These are phyloP conservation scores for Balanococcus diminutus DNA, from an alignment of 2,888 invertebrate species.

Conservation along the genomic window DNA sequence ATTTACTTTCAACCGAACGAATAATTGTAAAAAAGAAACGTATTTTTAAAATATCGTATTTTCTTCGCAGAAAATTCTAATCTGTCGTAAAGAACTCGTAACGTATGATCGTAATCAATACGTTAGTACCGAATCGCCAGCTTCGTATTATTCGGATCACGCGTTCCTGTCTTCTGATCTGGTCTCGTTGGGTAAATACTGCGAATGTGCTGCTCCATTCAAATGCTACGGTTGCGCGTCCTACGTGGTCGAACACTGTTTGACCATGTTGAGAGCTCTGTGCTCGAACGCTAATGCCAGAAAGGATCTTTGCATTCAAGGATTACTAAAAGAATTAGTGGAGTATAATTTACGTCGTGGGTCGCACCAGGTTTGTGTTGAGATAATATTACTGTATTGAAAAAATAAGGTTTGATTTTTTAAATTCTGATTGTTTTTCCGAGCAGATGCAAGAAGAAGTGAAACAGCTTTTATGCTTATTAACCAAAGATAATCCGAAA, in stretches of 20 bases:
- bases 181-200: slow-evolving; percentile 55
- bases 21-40: no score
- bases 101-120: slow-evolving; percentile 87
- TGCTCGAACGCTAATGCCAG: slow-evolving; percentile 80
- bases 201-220: slow-evolving; percentile 54
- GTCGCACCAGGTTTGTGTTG: slow-evolving; percentile 69
- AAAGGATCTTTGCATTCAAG: slow-evolving; percentile 78
- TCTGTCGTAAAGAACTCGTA: slow-evolving; percentile 87
- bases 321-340: slow-evolving; percentile 86
- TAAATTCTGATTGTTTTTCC: neutral
- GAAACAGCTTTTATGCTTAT: slow-evolving; percentile 81
- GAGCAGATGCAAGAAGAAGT: slow-evolving; percentile 85
- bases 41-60: no score
- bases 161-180: slow-evolving; percentile 21
- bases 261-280: slow-evolving; percentile 86
- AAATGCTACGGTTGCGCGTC: slow-evolving; percentile 88
- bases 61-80: slow-evolving; percentile 77
- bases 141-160: slow-evolving; percentile 58
- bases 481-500: slow-evolving; percentile 83
- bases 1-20: neutral
- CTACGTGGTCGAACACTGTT: slow-evolving; percentile 91
- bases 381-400: neutral
- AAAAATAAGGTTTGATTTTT: no score
- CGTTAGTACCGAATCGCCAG: slow-evolving; percentile 62
- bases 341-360: slow-evolving; percentile 89